These are phyloP conservation scores for Dendrocincla tyrannina DNA, from an alignment of 2,797 vertebrate genomes.

Conservation along the genomic window DNA sequence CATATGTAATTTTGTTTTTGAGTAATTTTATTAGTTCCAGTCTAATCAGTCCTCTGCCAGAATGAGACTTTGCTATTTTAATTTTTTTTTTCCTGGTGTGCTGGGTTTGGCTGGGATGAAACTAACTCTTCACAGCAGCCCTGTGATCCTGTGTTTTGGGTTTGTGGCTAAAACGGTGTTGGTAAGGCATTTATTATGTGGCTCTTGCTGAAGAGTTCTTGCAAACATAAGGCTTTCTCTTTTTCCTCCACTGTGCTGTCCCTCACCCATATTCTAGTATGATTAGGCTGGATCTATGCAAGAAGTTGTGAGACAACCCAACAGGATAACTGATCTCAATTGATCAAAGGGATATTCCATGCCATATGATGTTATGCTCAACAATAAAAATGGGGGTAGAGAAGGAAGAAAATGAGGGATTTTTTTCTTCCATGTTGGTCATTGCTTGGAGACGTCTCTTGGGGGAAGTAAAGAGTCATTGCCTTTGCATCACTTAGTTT, in stretches of 20 bases:
- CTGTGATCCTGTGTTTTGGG: not conserved
- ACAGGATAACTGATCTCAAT: not conserved
- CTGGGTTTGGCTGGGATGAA: not conserved
- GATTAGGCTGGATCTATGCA: not conserved
- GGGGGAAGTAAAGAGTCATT: not conserved
- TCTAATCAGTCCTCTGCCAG: not conserved
- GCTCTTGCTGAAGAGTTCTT: not conserved
- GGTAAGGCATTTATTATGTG: not conserved
- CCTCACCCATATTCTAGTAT: not conserved
- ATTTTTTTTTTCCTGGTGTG: not conserved
- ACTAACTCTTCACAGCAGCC: not conserved
- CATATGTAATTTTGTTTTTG: not conserved
- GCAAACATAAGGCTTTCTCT: not conserved
- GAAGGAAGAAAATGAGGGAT: not conserved
- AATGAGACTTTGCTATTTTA: not conserved
- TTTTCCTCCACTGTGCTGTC: not conserved
- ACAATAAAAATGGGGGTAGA: not conserved
- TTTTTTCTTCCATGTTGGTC: not conserved
- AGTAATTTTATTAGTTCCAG: not conserved
- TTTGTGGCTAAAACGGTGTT: not conserved
- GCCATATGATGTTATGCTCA: fast-evolving
- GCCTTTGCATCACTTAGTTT: not conserved
- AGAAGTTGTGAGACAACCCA: not conserved
- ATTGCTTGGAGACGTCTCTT: not conserved
- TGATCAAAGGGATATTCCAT: not conserved